Base-by-base conservation (phyloP, 2,113 vertebrate genomes). In the Arizona elegans region DNA sequence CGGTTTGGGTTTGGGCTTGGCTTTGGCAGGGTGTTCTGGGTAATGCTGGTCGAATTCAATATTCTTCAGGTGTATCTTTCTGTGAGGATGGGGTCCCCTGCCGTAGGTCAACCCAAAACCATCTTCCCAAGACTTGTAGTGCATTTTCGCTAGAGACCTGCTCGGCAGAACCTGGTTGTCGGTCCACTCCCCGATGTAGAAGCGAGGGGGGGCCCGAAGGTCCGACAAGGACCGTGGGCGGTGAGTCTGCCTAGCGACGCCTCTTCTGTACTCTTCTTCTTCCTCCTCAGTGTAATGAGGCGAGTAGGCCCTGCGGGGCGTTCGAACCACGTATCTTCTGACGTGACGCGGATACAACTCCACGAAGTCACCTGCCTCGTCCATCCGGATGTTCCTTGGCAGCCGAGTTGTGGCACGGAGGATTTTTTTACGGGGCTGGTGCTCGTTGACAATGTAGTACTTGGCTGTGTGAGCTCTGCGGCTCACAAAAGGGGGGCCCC, bases 381-480 rank as follows among this genome's bases (percentile, higher is more conserved):
- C 98, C 92, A 98, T 97, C 91, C 98, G 96, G 92, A 98, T 97
- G 91, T 98, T 98, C 26, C 98, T 97, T 8, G 98, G 98, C 54
- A 98, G 93, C 15, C 98, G 97, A 1, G 97, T 97, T 23, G 98
- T 91, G 0, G 98, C 97, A 50, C 97, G 98, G 21, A 97, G 93
- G 0, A 97, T 70, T 93, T 98, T 98, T 92, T 97, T 98, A 87
- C 97, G 97, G 90, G 98, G 90, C 43, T 98, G 98, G 0, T 97
- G 98, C 95, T 99, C 99, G 0, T 98, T 98, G 75, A 99, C 96
- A 3, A 99, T 93, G 33, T 98, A 97, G 75, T 99, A 99, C 54
- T 98, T 98, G 43, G 98, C 98, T 75, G 97, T 85, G 1, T 96
- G 98, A 8, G 98, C 96, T 1, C 97, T 96, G 0, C 95, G 97